Base-by-base conservation (phyloP, 2,113 vertebrate genomes). In the Origma solitaria region DNA sequence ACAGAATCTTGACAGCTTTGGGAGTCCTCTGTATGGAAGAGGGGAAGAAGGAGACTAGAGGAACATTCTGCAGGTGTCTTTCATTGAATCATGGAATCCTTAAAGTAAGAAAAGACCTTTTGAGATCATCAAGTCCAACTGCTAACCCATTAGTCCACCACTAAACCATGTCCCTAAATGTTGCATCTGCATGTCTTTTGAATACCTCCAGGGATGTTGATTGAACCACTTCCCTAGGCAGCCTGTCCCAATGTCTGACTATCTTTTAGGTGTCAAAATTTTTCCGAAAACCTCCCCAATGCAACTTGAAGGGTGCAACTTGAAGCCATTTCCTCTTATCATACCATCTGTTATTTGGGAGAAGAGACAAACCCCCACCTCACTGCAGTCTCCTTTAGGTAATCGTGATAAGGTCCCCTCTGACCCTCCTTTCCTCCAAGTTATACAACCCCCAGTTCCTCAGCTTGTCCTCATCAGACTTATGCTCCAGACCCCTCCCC, bases 1-100 rank as follows among this genome's bases (percentile, higher is more conserved):
- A 56, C 78, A 90, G 73, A 83, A 82, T n/a, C 54, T 71, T 92
- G 79, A 93, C 80, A 94, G 57, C 77, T 95, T 68, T 70, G 53
- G 56, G 77, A 94, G 22, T 65, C 18, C 22, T 69, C 50, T 62
- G 7, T 27, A 73, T 66, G n/a, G 33, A 93, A 76, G 37, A 73
- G 14, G 1, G 21, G 11, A 88, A 31, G 28, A 60, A 73, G 35
- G 38, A 82, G 64, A 42, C 44, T 18, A 62, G 33, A 31, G 47
- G 50, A 92, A 72, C 6, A 7, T 86, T 90, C 38, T 89, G 35
- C 60, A 81, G 68, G 38, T 80, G 24, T 40, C 78, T 51, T 87
- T 87, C 21, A 35, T 50, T 37, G 35, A 56, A 44, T 75, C 42
- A 37, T 24, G 24, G 15, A 56, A 70, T 37, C 1, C 0, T 44